A percentile compares a stretch with the other conserved stretches of the same genome.
Evolutionary conservation across 1,140 invertebrate species (phyloP).

Genomic region (Neoseiulus cucumeris): DNA sequence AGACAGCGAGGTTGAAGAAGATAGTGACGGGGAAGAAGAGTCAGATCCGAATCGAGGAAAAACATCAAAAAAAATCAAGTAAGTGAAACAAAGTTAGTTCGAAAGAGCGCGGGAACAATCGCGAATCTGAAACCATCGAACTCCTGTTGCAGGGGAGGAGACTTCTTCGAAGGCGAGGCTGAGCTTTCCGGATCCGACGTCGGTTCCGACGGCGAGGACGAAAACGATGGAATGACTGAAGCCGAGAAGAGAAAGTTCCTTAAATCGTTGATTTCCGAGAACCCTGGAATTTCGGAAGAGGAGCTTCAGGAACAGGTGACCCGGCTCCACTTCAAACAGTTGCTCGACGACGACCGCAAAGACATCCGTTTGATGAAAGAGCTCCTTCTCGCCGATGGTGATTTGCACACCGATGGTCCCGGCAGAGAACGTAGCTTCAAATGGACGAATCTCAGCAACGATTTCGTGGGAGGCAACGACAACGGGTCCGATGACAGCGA

Average conservation of each 20-base stretch:
- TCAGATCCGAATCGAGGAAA: too few species aligned
- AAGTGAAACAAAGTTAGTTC: too few species aligned
- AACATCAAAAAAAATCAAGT: too few species aligned
- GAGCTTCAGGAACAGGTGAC: slow-evolving; percentile 2
- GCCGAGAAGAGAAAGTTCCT: background rate
- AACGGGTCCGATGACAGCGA: background rate
- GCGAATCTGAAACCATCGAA: too few species aligned
- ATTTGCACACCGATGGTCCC: background rate
- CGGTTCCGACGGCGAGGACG: slow-evolving; percentile 1
- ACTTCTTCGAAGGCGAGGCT: slow-evolving; percentile 5
- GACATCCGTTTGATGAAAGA: background rate
- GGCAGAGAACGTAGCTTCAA: background rate
- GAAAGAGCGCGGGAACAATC: too few species aligned
- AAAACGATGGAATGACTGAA: background rate
- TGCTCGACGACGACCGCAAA: slow-evolving; percentile 1
- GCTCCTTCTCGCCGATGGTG: background rate
- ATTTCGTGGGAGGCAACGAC: background rate
- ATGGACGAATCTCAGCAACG: slow-evolving; percentile 5
- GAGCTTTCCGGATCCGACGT: background rate
- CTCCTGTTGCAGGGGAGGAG: background rate
- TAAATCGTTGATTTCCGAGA: background rate
- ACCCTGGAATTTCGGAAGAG: slow-evolving; percentile 1
- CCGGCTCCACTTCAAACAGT: background rate
- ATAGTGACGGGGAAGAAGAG: background rate
- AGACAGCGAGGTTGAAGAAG: background rate